These are phyloP conservation scores for Pheosia gnoma DNA, from an alignment of 2,888 invertebrate species.

Conservation along the genomic window DNA sequence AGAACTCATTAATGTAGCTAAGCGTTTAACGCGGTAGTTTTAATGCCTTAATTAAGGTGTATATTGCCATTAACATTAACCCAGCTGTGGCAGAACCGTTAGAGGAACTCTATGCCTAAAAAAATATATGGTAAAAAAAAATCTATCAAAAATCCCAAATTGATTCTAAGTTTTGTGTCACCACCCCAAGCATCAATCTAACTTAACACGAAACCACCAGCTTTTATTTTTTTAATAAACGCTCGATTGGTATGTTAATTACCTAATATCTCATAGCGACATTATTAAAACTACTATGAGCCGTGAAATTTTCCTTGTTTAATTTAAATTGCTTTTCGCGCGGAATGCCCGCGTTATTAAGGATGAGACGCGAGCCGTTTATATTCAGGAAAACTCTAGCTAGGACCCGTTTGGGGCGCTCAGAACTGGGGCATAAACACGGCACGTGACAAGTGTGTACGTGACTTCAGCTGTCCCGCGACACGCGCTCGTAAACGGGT, in stretches of 20 bases:
- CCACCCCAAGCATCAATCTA: slow-evolving; percentile 18
- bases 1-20: too few species aligned
- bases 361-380: slow-evolving; percentile 36
- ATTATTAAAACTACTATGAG: slow-evolving; percentile 42
- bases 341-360: slow-evolving; percentile 13
- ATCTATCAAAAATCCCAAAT: neutral
- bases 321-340: slow-evolving; percentile 40
- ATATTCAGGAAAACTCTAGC: slow-evolving; percentile 47
- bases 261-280: slow-evolving; percentile 14
- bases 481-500: neutral
- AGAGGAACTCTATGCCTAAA: too few species aligned
- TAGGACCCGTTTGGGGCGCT: slow-evolving; percentile 32
- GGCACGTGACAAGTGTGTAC: slow-evolving; percentile 49
- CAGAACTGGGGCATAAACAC: slow-evolving; percentile 35
- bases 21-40: too few species aligned
- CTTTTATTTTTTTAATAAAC: slow-evolving; percentile 18
- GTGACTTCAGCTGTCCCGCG: slow-evolving; percentile 38
- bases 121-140: neutral
- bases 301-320: slow-evolving; percentile 34
- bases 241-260: slow-evolving; percentile 11
- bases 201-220: slow-evolving; percentile 6
- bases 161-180: neutral
- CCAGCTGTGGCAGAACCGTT: too few species aligned
- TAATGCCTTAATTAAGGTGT: too few species aligned
- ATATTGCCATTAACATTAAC: too few species aligned